Evolutionary conservation across 2,888 invertebrate species (phyloP), one percentile per base, ranked within the genome.

Genomic region (Hirtodrosophila cameraria): DNA sequence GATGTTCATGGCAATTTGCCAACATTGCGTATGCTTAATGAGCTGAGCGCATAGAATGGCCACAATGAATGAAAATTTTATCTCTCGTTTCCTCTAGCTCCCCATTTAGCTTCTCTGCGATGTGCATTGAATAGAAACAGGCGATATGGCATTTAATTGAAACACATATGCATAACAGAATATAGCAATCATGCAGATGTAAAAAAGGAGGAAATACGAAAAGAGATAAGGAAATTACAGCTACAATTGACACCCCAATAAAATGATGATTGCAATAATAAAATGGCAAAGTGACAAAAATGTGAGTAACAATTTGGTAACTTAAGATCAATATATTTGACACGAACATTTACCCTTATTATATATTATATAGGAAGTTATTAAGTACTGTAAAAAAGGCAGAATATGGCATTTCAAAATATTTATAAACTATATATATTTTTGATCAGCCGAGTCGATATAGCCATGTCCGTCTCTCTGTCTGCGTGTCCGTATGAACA

Each of bases 1-100:
- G 61, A 73, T 73, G 57, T 67, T 20, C 48, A 64, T 67, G 78
- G 78, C 80, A 82, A 78, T 79, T 75, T 79, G 80, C 80, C 83
- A 78, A 45, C 63, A 53, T 31, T 66, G 67, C 75, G 75, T 71
- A 75, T 62, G 66, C 81, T 76, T 80, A 80, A 79, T 83, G 67
- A 83, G 77, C 81, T 67, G 64, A 55, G 55, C 62, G 36, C 45
- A 61, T 60, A 48, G 60, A 61, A 57, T 53, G 60, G 45, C 69
- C 54, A 59, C 65, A 54, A 68, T 58, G 55, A 58, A 73, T 41
- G 45, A 45, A 20, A 58, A n/a, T 58, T 59, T 23, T 20, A 27
- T 11, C 27, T 20, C 12, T 7, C n/a, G n/a, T n/a, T n/a, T 3
- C 18, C 8, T 23, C 28, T 31, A 52, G 30, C n/a, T 43, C 13